phyloP scores from a whole-genome alignment of 1,140 invertebrate genomes.

The Triops longicaudatus region DNA sequence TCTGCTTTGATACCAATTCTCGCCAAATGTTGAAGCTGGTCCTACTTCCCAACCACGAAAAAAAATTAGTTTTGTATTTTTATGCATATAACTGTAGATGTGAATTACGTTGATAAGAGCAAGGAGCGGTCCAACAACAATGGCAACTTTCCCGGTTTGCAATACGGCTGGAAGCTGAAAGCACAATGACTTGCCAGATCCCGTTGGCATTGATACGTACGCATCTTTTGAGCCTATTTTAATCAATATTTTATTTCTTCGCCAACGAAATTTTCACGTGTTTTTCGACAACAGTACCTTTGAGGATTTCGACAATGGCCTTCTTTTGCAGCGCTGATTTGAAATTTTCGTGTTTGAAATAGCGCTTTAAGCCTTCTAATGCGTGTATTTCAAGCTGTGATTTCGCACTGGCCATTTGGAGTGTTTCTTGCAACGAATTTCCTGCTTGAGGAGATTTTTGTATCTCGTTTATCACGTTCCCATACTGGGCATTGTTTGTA shows the following conservation, averaged over 20 bases:
- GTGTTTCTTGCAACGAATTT: too few species aligned
- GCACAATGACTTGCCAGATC: conserved; percentile 60
- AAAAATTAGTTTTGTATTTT: background rate
- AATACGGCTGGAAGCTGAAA: conserved; percentile 59
- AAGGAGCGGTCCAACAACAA: conserved; percentile 60
- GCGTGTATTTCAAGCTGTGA: background rate
- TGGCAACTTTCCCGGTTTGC: conserved; percentile 46
- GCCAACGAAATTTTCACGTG: too few species aligned
- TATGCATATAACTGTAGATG: background rate
- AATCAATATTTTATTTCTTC: conserved; percentile 17
- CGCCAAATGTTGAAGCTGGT: conserved; percentile 49
- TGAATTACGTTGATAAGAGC: conserved; percentile 52
- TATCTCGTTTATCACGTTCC: too few species aligned
- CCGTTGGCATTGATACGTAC: conserved; percentile 64
- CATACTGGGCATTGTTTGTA: too few species aligned
- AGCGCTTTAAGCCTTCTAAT: background rate
- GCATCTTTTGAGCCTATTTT: conserved; percentile 50
- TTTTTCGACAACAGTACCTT: background rate
- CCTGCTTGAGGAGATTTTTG: too few species aligned
- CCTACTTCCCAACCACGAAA: conserved; percentile 35
- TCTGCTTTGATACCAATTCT: conserved; percentile 61
- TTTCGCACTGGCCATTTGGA: background rate
- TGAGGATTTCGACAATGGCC: background rate
- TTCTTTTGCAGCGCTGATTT: background rate
- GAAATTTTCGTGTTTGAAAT: background rate